Evolutionary conservation across 2,797 vertebrate species (phyloP), one percentile per base, ranked within the genome.

Genomic region (Chelonia mydas): DNA sequence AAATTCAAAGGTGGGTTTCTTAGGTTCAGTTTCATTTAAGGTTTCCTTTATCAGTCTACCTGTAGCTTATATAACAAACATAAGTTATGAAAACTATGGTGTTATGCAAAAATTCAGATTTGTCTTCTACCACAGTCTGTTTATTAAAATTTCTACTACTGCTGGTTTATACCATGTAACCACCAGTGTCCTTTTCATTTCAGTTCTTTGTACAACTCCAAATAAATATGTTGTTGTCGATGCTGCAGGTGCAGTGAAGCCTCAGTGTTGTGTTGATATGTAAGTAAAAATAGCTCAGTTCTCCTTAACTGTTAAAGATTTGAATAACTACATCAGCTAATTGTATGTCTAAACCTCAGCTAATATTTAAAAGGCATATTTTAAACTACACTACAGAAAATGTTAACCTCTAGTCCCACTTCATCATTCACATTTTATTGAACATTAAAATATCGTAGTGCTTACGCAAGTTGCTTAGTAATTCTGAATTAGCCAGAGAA

Each of bases 211-310:
- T 98, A 99, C 99, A 96, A 99, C 99, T 97, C 99, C 99, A 95
- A 99, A 99, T 98, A 99, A 99, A 96, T 99, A 99, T 98, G 99
- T 98, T 9, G 99, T 99, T 97, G 99, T 99, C 93, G 99, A 99
- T 92, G 98, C 99, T 96, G 99, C 99, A 3, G 99, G 99, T 96
- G 99, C 99, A 16, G 99, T 99, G 97, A 99, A 99, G 98, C 99
- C 99, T 95, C 99, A 99, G 96, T 99, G 99, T 97, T 99, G 99
- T 97, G 98, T 99, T 97, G 99, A 99, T 98, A 99, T 99, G 99
- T 99, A 97, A 99, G 99, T 99, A 97, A 80, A 97, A 91, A 49
- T 94, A 23, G 0, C 7, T 74, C 5, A 1, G 9, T 81, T 76
- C 45, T 68, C 33, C 15, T 37, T 78, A 13, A 82, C 72, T 31